Evolutionary conservation across 2,113 vertebrate genomes (phyloP).

Genomic region (Picathartes gymnocephalus): DNA sequence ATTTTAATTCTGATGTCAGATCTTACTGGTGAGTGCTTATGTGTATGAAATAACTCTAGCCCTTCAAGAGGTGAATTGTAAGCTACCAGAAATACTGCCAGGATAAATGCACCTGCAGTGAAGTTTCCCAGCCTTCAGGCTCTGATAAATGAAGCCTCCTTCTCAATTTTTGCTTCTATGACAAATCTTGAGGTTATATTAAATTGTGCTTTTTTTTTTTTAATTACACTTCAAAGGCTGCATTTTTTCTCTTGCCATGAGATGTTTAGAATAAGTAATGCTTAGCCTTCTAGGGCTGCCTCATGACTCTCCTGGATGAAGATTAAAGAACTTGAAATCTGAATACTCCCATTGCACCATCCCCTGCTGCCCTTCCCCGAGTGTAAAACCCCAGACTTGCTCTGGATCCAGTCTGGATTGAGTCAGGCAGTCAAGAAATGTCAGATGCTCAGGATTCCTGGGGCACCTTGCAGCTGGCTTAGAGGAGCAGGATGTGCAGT

Average conservation of each 20-base stretch:
- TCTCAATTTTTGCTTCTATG: background rate
- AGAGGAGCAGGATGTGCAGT: background rate
- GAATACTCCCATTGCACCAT: background rate
- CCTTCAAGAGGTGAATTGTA: background rate
- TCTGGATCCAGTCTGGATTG: background rate
- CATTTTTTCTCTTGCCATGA: background rate
- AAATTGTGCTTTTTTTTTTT: background rate
- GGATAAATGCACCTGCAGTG: background rate
- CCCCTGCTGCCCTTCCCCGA: background rate
- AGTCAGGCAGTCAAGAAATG: background rate
- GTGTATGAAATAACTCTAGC: background rate
- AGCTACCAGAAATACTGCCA: background rate
- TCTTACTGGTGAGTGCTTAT: background rate
- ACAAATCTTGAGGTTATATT: background rate
- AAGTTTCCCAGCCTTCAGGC: background rate
- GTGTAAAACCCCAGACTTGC: background rate
- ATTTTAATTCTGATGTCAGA: background rate
- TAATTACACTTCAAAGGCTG: background rate
- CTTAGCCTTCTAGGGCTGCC: background rate
- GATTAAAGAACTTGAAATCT: background rate
- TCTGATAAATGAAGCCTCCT: background rate
- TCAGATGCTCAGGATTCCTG: background rate
- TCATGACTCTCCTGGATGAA: background rate
- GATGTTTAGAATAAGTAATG: background rate
- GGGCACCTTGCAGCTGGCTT: background rate